phyloP scores from a whole-genome alignment of 2,113 vertebrate genomes.

The Oenanthe oenanthe region DNA sequence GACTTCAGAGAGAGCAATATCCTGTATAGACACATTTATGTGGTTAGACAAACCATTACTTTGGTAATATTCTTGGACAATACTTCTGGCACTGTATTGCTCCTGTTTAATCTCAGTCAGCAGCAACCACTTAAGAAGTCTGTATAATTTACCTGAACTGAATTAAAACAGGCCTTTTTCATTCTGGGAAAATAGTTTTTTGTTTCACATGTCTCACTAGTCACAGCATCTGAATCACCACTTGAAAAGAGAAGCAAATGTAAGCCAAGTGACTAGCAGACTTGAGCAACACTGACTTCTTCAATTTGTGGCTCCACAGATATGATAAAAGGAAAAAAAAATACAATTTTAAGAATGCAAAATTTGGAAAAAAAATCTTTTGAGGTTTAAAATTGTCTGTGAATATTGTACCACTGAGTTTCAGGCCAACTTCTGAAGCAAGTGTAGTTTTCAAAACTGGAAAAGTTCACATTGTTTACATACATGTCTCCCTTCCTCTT shows the following conservation, averaged over 20 bases:
- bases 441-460: not conserved
- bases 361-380: not conserved
- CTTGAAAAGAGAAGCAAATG: not conserved
- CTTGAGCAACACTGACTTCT: not conserved
- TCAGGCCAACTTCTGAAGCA: not conserved
- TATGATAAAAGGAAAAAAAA: not conserved
- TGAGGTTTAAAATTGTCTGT: not conserved
- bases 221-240: not conserved
- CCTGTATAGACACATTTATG: not conserved
- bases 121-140: not conserved
- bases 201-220: not conserved
- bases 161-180: not conserved
- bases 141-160: not conserved
- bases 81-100: not conserved
- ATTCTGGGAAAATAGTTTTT: not conserved
- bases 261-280: not conserved
- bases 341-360: not conserved
- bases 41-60: not conserved
- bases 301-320: not conserved
- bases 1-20: not conserved
- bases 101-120: conserved; percentile 10
- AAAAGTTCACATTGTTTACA: not conserved
- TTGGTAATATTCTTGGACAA: not conserved
- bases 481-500: not conserved
- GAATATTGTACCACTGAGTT: not conserved